Evolutionary conservation across 1,140 invertebrate species (phyloP).

Genomic region (Mesaphorura yosii): DNA sequence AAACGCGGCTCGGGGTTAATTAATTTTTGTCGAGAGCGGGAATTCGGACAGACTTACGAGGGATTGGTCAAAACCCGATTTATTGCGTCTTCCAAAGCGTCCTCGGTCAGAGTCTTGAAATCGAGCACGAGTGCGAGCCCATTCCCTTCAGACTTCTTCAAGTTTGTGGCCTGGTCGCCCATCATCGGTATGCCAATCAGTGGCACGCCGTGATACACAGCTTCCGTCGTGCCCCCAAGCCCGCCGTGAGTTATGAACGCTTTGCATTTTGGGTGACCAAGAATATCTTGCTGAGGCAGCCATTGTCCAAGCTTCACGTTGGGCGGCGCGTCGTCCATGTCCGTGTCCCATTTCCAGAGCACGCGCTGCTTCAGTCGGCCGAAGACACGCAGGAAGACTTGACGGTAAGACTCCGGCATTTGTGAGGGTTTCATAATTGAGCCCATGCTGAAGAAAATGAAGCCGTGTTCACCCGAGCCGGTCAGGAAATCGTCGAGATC

Average conservation of each 20-base stretch:
- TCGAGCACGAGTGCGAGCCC: conserved; percentile 32
- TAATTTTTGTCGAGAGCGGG: no score
- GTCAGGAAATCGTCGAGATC: conserved; percentile 29
- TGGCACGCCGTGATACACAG: conserved; percentile 35
- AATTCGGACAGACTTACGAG: no score
- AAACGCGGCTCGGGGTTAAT: no score
- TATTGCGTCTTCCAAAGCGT: no score
- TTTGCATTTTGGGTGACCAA: conserved; percentile 9
- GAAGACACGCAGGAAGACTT: conserved; percentile 13
- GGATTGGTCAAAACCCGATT: no score
- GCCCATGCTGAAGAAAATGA: conserved; percentile 61
- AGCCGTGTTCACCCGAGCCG: conserved; percentile 41
- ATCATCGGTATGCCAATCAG: conserved; percentile 32
- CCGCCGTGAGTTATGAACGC: conserved; percentile 39
- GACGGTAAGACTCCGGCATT: conserved; percentile 10
- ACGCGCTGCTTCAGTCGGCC: conserved; percentile 45
- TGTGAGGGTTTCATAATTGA: conserved; percentile 30
- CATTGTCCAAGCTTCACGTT: conserved; percentile 54
- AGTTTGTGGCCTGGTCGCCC: conserved; percentile 32
- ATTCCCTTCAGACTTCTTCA: conserved; percentile 23
- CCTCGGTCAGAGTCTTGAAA: conserved; percentile 21
- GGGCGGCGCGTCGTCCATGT: conserved; percentile 32
- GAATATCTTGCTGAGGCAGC: conserved; percentile 51
- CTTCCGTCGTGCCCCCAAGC: conserved; percentile 35
- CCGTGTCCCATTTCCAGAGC: conserved; percentile 57